Evolutionary conservation across 2,113 vertebrate species (phyloP).

Genomic region (Caloenas nicobarica): DNA sequence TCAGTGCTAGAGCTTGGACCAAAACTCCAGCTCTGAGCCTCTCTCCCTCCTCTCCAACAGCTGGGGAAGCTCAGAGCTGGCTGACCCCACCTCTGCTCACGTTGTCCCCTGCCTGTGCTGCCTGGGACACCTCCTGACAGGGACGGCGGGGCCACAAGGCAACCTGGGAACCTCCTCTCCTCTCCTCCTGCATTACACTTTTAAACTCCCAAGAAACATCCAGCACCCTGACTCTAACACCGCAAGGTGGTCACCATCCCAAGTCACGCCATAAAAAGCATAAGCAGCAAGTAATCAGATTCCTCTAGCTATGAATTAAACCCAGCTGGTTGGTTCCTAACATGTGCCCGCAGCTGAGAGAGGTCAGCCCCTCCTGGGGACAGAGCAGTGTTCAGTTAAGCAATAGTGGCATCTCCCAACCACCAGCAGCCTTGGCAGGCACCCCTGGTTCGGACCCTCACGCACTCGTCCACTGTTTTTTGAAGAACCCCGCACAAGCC

Average conservation of each 20-base stretch:
- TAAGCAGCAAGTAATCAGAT: background rate
- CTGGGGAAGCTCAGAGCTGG: background rate
- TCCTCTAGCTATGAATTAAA: background rate
- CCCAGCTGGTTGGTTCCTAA: background rate
- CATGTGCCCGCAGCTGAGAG: accelerated
- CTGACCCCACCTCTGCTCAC: background rate
- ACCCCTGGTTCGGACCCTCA: background rate
- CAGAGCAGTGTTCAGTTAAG: background rate
- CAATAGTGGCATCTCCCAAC: background rate
- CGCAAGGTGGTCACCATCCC: background rate
- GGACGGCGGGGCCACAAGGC: background rate
- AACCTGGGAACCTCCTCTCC: background rate
- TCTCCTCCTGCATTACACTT: background rate
- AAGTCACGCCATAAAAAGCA: background rate
- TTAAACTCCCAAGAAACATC: background rate
- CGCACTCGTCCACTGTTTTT: accelerated
- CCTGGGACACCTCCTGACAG: background rate
- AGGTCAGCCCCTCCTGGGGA: background rate
- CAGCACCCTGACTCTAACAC: background rate
- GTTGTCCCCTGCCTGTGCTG: accelerated
- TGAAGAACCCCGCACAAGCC: background rate
- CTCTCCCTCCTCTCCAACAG: background rate
- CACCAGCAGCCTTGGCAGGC: background rate
- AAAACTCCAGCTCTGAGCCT: background rate
- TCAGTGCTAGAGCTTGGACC: background rate